These are phyloP conservation scores for Heliconius ismenius DNA, from an alignment of 2,888 invertebrate genomes.

Conservation along the genomic window DNA sequence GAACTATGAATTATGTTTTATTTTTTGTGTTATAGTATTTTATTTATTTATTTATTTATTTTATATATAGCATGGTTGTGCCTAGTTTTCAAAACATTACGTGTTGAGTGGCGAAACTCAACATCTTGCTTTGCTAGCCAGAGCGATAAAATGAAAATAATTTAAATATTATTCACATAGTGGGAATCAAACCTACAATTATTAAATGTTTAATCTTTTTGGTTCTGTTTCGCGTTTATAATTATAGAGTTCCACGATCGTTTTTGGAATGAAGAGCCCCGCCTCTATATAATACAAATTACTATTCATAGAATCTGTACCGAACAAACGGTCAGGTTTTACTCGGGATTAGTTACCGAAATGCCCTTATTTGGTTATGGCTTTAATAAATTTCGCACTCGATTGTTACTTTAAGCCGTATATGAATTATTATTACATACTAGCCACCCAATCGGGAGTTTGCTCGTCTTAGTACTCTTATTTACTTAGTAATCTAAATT, in stretches of 20 bases:
- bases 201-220: not conserved
- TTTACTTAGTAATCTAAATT: too few species aligned
- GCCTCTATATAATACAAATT: conserved; percentile 49
- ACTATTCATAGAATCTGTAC: conserved; percentile 65
- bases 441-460: too few species aligned
- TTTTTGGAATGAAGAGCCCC: conserved; percentile 13
- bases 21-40: not conserved
- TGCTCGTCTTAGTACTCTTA: too few species aligned
- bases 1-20: conserved; percentile 5
- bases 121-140: not conserved
- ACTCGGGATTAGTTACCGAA: conserved; percentile 31
- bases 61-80: too few species aligned
- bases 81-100: too few species aligned
- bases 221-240: not conserved
- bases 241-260: not conserved
- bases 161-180: not conserved
- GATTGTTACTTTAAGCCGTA: not conserved
- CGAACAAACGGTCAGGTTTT: conserved; percentile 28
- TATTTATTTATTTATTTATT: too few species aligned
- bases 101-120: too few species aligned
- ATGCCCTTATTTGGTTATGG: not conserved
- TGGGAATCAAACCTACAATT: too few species aligned
- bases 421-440: too few species aligned
- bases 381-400: not conserved
- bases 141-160: not conserved